Conservation (phyloP, 2,113 vertebrate species). For the Platysteira castanea region DNA sequence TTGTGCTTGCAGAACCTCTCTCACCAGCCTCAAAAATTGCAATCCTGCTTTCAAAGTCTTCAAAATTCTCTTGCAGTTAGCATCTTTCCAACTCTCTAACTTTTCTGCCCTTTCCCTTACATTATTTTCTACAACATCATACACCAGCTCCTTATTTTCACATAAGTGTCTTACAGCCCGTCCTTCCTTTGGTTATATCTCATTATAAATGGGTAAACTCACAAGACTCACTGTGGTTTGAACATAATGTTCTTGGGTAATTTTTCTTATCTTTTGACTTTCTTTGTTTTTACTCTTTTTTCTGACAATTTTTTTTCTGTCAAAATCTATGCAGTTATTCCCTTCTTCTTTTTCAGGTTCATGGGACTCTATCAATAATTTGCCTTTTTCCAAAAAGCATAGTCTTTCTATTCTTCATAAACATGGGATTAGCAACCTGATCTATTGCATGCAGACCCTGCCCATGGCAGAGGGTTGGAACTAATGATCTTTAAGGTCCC, state of each 20-base stretch:
- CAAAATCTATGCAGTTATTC: background rate
- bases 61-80: background rate
- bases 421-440: background rate
- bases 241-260: background rate
- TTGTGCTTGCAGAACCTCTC: background rate
- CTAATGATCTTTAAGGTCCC: too few relatives aligned
- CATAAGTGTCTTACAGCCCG: background rate
- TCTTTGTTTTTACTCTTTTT: background rate
- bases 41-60: background rate
- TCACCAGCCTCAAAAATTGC: background rate
- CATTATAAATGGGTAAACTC: background rate
- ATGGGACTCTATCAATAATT: background rate
- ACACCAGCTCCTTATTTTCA: background rate
- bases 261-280: background rate
- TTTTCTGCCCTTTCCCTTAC: background rate
- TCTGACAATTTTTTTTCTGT: background rate
- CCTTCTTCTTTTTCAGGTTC: background rate
- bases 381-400: background rate
- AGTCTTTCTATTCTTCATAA: background rate
- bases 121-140: background rate
- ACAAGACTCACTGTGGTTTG: background rate
- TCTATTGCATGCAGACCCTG: background rate
- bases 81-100: background rate
- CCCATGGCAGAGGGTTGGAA: background rate
- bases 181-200: background rate